phyloP scores from a whole-genome alignment of 2,797 vertebrate species.

The Sitta carolinensis region DNA sequence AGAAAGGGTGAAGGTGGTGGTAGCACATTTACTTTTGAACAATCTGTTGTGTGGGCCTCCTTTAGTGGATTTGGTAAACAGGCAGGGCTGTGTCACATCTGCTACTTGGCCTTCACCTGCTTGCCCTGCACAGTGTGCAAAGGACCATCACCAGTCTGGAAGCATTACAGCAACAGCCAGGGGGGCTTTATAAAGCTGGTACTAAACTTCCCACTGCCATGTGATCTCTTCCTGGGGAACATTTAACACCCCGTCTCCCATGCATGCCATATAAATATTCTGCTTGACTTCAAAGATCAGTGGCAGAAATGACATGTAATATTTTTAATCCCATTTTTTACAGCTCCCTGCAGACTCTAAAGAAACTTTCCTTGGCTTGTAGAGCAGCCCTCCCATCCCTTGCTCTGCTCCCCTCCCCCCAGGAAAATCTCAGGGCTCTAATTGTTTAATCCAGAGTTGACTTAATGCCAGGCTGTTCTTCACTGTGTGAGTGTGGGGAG shows the following conservation, averaged over 20 bases:
- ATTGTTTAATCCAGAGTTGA: constrained; percentile 64
- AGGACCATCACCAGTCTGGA: constrained; percentile 10
- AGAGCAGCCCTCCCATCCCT: constrained; percentile 21
- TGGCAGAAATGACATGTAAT: constrained; percentile 63
- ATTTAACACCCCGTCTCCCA: constrained; percentile 62
- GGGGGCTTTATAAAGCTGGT: constrained; percentile 28
- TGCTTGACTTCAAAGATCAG: constrained; percentile 58
- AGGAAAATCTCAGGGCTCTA: constrained; percentile 58
- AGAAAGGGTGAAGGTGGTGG: neutral
- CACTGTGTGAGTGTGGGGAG: constrained; percentile 22
- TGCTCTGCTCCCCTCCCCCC: neutral
- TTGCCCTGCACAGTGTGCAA: neutral
- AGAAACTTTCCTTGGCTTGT: constrained; percentile 57
- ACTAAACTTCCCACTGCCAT: constrained; percentile 47
- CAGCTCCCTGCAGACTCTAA: constrained; percentile 64
- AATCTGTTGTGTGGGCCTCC: neutral
- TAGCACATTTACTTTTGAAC: neutral
- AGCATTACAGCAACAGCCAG: neutral
- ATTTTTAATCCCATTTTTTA: constrained; percentile 69
- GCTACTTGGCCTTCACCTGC: constrained; percentile 21
- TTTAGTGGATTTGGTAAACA: neutral
- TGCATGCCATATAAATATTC: constrained; percentile 53
- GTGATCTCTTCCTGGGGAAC: constrained; percentile 58
- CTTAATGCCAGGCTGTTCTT: constrained; percentile 48
- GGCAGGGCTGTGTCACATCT: neutral